Percentiles rank a stretch among this genome's conserved stretches.
Evolutionary conservation across 2,113 vertebrate genomes (phyloP).

Genomic region (Bos indicus): DNA sequence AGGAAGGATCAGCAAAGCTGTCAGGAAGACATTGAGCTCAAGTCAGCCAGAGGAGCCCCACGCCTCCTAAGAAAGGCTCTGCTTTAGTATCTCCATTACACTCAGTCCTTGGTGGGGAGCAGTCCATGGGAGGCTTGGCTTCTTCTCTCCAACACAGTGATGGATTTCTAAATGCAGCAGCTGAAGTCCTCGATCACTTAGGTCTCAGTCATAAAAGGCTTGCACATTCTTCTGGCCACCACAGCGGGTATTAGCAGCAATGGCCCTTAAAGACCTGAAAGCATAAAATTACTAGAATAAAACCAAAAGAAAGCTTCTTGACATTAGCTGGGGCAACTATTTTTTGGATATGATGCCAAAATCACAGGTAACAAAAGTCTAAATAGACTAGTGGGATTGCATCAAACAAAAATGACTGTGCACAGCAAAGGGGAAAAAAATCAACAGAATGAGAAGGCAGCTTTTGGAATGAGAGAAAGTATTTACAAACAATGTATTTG

Average conservation of each 20-base stretch:
- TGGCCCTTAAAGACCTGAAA: neutral
- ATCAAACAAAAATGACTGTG: neutral
- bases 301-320: neutral
- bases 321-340: neutral
- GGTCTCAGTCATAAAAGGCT: neutral
- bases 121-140: neutral
- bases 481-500: neutral
- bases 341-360: neutral
- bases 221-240: neutral
- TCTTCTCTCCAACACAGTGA: neutral
- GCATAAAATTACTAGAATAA: neutral
- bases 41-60: neutral
- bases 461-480: neutral
- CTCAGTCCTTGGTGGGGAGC: neutral
- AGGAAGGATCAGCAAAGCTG: neutral
- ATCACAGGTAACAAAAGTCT: neutral
- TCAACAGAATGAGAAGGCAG: neutral
- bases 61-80: neutral
- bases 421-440: neutral
- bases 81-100: neutral
- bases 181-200: neutral
- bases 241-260: neutral
- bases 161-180: neutral
- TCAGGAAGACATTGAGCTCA: neutral
- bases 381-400: neutral